These are phyloP conservation scores for Synanthedon formicaeformis DNA, from an alignment of 2,888 invertebrate species.

Conservation along the genomic window DNA sequence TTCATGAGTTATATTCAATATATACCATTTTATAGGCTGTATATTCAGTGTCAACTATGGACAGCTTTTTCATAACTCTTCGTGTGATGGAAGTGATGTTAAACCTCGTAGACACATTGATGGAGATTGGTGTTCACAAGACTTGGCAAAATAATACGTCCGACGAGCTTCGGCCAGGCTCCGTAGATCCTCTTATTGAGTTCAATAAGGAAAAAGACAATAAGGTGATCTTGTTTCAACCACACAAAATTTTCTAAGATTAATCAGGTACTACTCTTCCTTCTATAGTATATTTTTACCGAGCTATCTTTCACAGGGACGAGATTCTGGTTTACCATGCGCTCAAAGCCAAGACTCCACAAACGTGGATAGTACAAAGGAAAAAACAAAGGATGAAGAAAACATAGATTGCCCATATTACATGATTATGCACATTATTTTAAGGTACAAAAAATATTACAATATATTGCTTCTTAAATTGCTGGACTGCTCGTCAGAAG, in stretches of 20 bases:
- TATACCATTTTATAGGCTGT: conserved; percentile 73
- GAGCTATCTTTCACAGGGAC: conserved; percentile 28
- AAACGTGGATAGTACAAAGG: conserved; percentile 51
- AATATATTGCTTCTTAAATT: background rate
- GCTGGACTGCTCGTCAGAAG: background rate
- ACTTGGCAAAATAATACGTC: conserved; percentile 42
- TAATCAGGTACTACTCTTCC: background rate
- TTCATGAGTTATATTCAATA: background rate
- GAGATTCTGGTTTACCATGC: conserved; percentile 58
- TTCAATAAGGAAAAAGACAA: conserved; percentile 55
- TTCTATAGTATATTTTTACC: background rate
- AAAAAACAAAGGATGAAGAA: conserved; percentile 47
- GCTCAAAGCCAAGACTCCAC: conserved; percentile 64
- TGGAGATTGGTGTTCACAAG: conserved; percentile 89
- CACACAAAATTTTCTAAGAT: background rate
- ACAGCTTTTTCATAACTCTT: conserved; percentile 84
- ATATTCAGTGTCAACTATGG: conserved; percentile 87
- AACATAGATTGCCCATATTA: conserved; percentile 74
- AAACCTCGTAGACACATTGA: conserved; percentile 89
- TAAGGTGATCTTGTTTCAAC: conserved; percentile 24
- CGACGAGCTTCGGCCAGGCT: conserved; percentile 50
- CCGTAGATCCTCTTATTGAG: conserved; percentile 45
- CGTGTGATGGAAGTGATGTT: conserved; percentile 93
- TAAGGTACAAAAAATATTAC: conserved; percentile 57
- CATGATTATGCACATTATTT: conserved; percentile 78